Base-by-base conservation (phyloP, 2,797 vertebrate species). In the Pagetopsis macropterus region DNA sequence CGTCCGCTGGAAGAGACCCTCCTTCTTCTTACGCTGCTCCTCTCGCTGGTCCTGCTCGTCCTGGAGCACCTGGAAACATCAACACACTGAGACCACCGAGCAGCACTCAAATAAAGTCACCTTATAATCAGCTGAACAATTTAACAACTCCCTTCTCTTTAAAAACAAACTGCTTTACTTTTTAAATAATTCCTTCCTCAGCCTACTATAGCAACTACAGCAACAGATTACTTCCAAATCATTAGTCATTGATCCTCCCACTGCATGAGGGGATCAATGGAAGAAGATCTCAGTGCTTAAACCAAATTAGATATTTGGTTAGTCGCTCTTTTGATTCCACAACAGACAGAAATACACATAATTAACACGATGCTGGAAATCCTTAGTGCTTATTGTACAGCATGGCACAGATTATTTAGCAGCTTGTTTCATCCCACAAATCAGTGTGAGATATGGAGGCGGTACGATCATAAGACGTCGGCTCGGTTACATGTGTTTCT, bases 1-100 rank as follows among this genome's bases (percentile, higher is more conserved):
- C 0, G 95, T 92, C n/a, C 95, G 93, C 81, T 95, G 95, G 79
- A 97, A 95, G 55, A 96, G 90, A 3, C 95, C 91, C 19, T 96
- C 95, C 79, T 95, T 94, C 86, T 95, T 95, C 88, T 93, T 95
- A 13, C 91, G 84, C 84, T 95, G 93, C 82, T 95, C 94, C 46
- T 96, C 95, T 64, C 89, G 79, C 68, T 87, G 76, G 14, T 95
- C 94, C 84, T 93, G 93, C 79, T 96, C 95, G 9, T 96, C 96
- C 76, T 97, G 96, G 61, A 93, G 93, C 40, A 93, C 87, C 94
- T 95, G 88, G 12, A 9, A 14, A 60, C 41, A 59, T 72, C 33
- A 70, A 12, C 11, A 6, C 13, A 4, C 33, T 37, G 33, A 41
- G 21, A 45, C 52, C 11, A 51, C 65, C 3, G 54, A 33, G 21